phyloP scores from a whole-genome alignment of 2,888 invertebrate species.

The Philhelius pedissequus region DNA sequence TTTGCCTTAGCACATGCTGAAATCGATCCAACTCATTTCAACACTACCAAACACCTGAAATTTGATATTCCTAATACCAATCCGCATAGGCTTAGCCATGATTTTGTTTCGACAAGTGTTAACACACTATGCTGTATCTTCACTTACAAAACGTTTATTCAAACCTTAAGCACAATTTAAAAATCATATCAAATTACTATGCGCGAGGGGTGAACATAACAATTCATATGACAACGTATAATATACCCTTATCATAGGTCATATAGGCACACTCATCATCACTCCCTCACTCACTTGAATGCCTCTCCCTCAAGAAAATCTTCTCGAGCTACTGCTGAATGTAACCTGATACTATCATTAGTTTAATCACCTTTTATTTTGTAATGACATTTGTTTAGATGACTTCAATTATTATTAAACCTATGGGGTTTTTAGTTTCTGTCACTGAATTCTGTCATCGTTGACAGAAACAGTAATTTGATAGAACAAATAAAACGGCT shows the following conservation, averaged over 20 bases:
- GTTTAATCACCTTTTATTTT: slow-evolving; percentile 57
- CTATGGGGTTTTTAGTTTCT: slow-evolving; percentile 12
- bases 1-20: slow-evolving; percentile 12
- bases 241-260: slow-evolving; percentile 30
- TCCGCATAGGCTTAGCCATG: slow-evolving; percentile 41
- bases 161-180: slow-evolving; percentile 58
- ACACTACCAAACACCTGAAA: slow-evolving; percentile 35
- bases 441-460: not conserved
- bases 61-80: slow-evolving; percentile 54
- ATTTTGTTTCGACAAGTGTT: slow-evolving; percentile 48
- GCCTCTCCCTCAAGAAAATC: not conserved
- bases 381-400: slow-evolving; percentile 53
- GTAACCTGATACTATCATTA: slow-evolving; percentile 63
- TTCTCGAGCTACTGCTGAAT: not conserved
- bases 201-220: not conserved
- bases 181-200: slow-evolving; percentile 59
- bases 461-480: not conserved
- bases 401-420: slow-evolving; percentile 56
- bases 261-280: not conserved
- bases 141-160: slow-evolving; percentile 26
- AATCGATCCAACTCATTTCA: not conserved
- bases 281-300: not conserved
- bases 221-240: not conserved
- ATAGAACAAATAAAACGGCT: not conserved
- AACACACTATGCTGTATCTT: slow-evolving; percentile 8